A percentile compares a stretch with the other conserved stretches of the same genome.
These are phyloP conservation scores for Phaethornis superciliosus DNA, from an alignment of 2,113 vertebrate genomes.

Conservation along the genomic window DNA sequence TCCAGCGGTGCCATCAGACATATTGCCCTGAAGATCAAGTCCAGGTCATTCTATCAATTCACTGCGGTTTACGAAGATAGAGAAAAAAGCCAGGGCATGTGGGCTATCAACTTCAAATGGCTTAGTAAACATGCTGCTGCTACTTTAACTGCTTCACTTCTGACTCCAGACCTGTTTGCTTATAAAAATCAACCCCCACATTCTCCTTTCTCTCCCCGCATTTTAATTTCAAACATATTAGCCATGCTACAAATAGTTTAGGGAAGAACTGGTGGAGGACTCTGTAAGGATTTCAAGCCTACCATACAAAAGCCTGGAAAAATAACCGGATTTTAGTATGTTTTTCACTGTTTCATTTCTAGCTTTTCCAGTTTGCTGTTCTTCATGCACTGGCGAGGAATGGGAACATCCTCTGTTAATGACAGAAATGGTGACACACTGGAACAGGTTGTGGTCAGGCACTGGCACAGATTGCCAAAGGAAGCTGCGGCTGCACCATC, in stretches of 20 bases:
- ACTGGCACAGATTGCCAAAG: too few species aligned
- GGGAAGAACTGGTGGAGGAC: not conserved
- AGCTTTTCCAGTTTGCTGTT: not conserved
- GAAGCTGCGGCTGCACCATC: too few species aligned
- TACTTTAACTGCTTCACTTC: constrained; percentile 87
- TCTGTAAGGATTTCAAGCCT: not conserved
- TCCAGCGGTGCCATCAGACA: constrained; percentile 95
- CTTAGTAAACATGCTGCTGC: constrained; percentile 90
- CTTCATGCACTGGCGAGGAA: not conserved
- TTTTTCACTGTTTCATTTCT: not conserved
- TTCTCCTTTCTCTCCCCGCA: not conserved
- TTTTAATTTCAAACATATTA: not conserved
- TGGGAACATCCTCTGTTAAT: rapidly evolving
- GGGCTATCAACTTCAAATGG: constrained; percentile 87
- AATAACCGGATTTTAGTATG: not conserved
- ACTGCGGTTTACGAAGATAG: constrained; percentile 89
- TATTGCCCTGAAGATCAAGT: constrained; percentile 99
- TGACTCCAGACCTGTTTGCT: constrained; percentile 65
- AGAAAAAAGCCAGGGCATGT: constrained; percentile 77
- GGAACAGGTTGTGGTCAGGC: too few species aligned
- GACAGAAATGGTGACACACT: not conserved
- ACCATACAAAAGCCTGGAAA: not conserved
- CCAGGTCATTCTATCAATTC: constrained; percentile 99
- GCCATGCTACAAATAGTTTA: not conserved
- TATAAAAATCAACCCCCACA: not conserved